Base-by-base conservation (phyloP, 2,888 invertebrate genomes). In the Drosophila monieri region DNA sequence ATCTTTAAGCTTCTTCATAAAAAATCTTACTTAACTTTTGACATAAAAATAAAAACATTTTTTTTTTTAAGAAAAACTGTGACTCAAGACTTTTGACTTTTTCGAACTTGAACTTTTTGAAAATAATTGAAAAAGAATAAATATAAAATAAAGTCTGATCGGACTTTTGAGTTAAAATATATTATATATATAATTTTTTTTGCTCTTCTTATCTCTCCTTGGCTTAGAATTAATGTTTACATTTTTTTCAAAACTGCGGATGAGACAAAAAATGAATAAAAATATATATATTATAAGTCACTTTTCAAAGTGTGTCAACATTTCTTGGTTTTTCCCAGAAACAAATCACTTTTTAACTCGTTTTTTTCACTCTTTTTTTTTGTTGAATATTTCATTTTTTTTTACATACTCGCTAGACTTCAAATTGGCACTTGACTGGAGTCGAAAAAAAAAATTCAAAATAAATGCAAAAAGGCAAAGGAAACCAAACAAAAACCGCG, bases 401-500 rank as follows among this genome's bases (percentile, higher is more conserved):
- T 43, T 21, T 43, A 43, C 43, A 18, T 43, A 43, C 43, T 43
- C 21, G 43, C 21, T 43, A 18, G 43, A 18, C 43, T 43, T 21
- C 21, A 12, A 43, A 43, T 43, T 21, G 43, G 18, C 39, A 41
- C 39, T 43, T 21, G 43, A 21, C 43, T 9, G 43, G 41, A 39
- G 15, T 18, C 21, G 43, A 10, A 21, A 18, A 43, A 43, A 43
- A 12, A 43, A 18, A 39, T 15, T 18, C 35, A 35, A 41, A 58
- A 25, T 21, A 47, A 55, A 55, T 43, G 30, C 46, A 21, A 44
- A 14, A 37, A n/a, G n/a, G 6, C n/a, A 23, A 6, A 5, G 44
- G n/a, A 56, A 56, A 43, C 18, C 41, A 48, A 37, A 56, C 25
- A 67, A 48, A 35, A 14, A 43, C 41, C 43, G 43, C 43, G 15